Conservation (phyloP, 2,888 invertebrate species). For the Hyppa rectilinea region DNA sequence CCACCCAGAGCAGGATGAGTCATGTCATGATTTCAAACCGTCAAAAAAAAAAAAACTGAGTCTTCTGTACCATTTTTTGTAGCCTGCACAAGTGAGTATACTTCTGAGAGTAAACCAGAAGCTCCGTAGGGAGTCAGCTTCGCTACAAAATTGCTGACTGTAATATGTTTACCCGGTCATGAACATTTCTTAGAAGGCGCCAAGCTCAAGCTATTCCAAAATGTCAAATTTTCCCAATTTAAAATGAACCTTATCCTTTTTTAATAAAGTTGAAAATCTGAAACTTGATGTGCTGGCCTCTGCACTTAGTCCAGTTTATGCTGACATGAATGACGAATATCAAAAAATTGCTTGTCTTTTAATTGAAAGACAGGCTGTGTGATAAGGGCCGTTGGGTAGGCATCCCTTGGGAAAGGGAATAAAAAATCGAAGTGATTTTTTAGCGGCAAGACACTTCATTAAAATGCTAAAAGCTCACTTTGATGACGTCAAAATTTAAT, state of each 20-base stretch:
- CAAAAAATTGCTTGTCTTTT: not conserved
- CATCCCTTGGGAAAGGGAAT: not conserved
- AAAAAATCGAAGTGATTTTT: conserved; percentile 8
- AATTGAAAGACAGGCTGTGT: not conserved
- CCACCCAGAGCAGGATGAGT: too few species aligned
- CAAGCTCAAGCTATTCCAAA: too few species aligned
- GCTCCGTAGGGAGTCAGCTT: not conserved
- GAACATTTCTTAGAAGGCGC: too few species aligned
- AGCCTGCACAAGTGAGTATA: too few species aligned
- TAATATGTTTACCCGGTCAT: not conserved
- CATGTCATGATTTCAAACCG: too few species aligned
- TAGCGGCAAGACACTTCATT: conserved; percentile 22
- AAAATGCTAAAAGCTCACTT: conserved; percentile 20
- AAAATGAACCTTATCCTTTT: too few species aligned
- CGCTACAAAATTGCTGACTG: not conserved
- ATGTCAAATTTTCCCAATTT: too few species aligned
- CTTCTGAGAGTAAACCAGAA: not conserved
- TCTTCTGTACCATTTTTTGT: not conserved
- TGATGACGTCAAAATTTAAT: conserved; percentile 30
- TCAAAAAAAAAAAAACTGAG: too few species aligned
- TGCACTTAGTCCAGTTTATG: not conserved
- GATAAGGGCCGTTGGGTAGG: not conserved
- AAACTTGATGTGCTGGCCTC: too few species aligned
- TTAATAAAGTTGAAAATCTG: too few species aligned
- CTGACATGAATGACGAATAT: not conserved